These are phyloP conservation scores for Calonectris borealis DNA, from an alignment of 2,113 vertebrate genomes.

Conservation along the genomic window DNA sequence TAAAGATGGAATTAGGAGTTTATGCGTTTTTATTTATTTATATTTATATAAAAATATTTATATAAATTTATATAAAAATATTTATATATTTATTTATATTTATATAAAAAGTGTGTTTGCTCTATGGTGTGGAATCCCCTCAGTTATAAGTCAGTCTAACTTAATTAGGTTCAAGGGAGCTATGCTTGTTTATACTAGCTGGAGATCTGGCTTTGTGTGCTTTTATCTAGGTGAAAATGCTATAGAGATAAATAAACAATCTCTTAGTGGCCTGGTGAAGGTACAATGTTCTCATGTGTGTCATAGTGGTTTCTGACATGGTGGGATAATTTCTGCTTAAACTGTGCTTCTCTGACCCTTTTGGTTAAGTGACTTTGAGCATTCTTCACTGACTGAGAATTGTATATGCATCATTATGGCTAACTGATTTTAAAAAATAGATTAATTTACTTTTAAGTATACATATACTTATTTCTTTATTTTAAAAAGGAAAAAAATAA, in stretches of 20 bases:
- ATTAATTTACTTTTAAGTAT: not conserved
- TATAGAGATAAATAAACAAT: not conserved
- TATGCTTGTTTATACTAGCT: not conserved
- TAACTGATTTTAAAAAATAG: not conserved
- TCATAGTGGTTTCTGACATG: not conserved
- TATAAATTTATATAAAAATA: too few relatives aligned
- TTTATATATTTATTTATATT: too few relatives aligned
- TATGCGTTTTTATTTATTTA: not conserved
- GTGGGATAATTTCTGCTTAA: not conserved
- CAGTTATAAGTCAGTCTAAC: not conserved
- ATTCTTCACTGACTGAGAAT: not conserved
- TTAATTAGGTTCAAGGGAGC: not conserved
- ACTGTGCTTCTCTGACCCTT: not conserved
- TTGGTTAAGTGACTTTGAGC: not conserved
- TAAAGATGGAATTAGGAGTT: not conserved
- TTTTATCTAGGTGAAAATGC: not conserved
- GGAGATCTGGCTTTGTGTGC: not conserved
- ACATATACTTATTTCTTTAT: not conserved
- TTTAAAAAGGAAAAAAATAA: not conserved
- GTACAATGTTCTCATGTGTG: not conserved
- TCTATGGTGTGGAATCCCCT: not conserved
- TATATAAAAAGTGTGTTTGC: not conserved
- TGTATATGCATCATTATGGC: not conserved
- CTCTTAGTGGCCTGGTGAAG: not conserved
- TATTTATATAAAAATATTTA: too few relatives aligned